A percentile compares a stretch with the other conserved stretches of the same genome.
These are phyloP conservation scores for Akabosia matsudoensis DNA, from an alignment of 1,140 invertebrate genomes.

Conservation along the genomic window DNA sequence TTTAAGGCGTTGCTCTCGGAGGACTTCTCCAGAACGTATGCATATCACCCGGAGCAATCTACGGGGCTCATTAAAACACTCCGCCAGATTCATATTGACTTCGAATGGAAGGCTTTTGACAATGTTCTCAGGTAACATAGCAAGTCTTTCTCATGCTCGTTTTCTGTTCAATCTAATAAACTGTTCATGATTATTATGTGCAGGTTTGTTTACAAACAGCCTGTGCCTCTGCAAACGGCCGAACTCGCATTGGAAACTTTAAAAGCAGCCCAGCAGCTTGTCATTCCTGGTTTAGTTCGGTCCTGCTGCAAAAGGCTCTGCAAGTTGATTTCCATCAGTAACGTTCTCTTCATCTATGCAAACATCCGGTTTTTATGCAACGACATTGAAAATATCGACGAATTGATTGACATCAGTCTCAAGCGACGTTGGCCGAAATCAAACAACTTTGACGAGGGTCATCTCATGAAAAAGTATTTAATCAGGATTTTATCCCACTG, in stretches of 20 bases:
- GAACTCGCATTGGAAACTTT: slow-evolving; percentile 63
- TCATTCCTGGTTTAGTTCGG: slow-evolving; percentile 61
- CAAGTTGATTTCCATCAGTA: slow-evolving; percentile 52
- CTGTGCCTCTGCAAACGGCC: slow-evolving; percentile 55
- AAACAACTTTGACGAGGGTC: background rate
- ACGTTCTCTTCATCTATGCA: slow-evolving; percentile 57
- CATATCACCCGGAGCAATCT: background rate
- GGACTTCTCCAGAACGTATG: background rate
- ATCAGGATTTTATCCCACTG: slow-evolving; percentile 59
- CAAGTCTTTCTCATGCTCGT: background rate
- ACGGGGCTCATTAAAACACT: background rate
- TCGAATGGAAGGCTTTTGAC: slow-evolving; percentile 11
- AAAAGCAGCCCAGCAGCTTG: slow-evolving; percentile 63
- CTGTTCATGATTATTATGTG: background rate
- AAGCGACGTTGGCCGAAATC: too few species aligned
- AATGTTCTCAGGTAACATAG: background rate
- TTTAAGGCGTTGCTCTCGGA: background rate
- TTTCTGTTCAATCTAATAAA: background rate
- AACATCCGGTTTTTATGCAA: slow-evolving; percentile 52
- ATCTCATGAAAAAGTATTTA: slow-evolving; percentile 52
- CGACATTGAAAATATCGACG: slow-evolving; percentile 38
- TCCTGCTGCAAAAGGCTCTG: slow-evolving; percentile 62
- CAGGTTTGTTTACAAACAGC: slow-evolving; percentile 10
- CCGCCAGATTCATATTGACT: background rate
- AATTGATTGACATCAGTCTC: too few species aligned